Conservation (phyloP, 2,888 invertebrate genomes). For the Lepidochitona cinerea region DNA sequence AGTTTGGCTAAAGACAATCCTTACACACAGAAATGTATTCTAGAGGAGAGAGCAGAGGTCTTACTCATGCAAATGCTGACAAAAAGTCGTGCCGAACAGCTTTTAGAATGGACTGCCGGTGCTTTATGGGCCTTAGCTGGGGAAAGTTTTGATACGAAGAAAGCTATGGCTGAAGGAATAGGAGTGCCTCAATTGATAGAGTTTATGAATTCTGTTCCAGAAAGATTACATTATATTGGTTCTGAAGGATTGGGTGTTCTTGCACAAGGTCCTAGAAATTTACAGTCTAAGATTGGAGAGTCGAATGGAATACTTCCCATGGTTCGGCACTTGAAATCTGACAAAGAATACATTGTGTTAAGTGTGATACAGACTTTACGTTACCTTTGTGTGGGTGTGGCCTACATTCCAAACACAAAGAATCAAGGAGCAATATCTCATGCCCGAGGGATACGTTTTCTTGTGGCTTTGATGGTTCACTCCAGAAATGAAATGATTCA, state of each 20-base stretch:
- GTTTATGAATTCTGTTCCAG: slow-evolving; percentile 64
- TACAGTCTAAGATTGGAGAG: slow-evolving; percentile 59
- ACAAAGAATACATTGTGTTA: slow-evolving; percentile 65
- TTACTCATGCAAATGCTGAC: slow-evolving; percentile 64
- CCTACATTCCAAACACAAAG: slow-evolving; percentile 59
- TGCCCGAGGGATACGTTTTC: slow-evolving; percentile 61
- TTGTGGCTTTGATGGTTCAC: slow-evolving; percentile 67
- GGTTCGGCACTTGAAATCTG: slow-evolving; percentile 59
- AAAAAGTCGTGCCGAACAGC: slow-evolving; percentile 47
- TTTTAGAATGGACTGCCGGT: slow-evolving; percentile 64
- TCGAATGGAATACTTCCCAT: slow-evolving; percentile 64
- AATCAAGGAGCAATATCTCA: slow-evolving; percentile 64
- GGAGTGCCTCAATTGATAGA: slow-evolving; percentile 65
- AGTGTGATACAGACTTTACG: slow-evolving; percentile 65
- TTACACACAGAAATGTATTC: slow-evolving; percentile 56
- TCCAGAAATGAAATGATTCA: slow-evolving; percentile 64
- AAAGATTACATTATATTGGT: slow-evolving; percentile 66
- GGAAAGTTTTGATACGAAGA: slow-evolving; percentile 55
- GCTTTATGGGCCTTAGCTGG: slow-evolving; percentile 69
- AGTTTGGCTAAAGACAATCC: slow-evolving; percentile 60
- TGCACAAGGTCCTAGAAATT: slow-evolving; percentile 63
- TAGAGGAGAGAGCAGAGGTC: slow-evolving; percentile 55
- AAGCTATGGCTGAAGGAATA: slow-evolving; percentile 64
- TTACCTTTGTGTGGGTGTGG: slow-evolving; percentile 65
- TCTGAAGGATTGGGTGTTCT: slow-evolving; percentile 67